Evolutionary conservation across 2,113 vertebrate genomes (phyloP).

Genomic region (Castor canadensis): DNA sequence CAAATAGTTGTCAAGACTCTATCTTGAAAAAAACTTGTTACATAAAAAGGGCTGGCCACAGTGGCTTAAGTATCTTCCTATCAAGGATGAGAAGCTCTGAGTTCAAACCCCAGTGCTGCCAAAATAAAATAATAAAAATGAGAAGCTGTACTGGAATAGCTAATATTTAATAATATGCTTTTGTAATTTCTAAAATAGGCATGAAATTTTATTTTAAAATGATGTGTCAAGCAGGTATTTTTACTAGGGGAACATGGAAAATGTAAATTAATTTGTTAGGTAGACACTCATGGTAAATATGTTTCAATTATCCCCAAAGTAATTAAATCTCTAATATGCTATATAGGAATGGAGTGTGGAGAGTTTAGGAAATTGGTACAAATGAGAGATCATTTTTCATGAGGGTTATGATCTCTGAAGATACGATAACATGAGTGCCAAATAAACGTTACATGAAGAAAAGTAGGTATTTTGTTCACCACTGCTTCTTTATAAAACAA

Average conservation of each 20-base stretch:
- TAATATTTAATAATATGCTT: neutral
- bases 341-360: neutral
- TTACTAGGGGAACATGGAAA: neutral
- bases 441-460: neutral
- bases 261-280: constrained; percentile 12
- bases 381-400: neutral
- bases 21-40: too few species aligned
- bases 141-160: neutral
- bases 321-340: neutral
- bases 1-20: too few species aligned
- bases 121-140: too few species aligned
- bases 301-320: neutral
- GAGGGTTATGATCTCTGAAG: neutral
- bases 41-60: too few species aligned
- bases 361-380: neutral
- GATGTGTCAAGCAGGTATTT: neutral
- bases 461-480: neutral
- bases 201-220: constrained; percentile 29
- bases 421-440: neutral
- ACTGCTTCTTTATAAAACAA: neutral
- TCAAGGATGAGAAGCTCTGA: too few species aligned
- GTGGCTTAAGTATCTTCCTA: too few species aligned
- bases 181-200: constrained; percentile 11
- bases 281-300: neutral
- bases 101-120: too few species aligned